Base-by-base conservation (phyloP, 2,888 invertebrate genomes). In the Halocaridina rubra region DNA sequence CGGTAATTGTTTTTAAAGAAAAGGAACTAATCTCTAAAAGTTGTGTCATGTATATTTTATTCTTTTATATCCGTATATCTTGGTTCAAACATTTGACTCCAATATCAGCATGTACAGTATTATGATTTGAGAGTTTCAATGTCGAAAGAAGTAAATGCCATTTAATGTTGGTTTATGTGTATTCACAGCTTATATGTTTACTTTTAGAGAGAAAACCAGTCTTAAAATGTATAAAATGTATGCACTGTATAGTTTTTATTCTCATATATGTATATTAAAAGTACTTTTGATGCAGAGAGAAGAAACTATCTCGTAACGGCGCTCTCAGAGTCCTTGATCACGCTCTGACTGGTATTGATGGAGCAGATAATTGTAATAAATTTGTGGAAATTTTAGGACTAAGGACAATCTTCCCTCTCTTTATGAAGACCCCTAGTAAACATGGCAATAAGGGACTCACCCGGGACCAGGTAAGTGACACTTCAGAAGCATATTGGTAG, bases 281-380 rank as follows among this genome's bases (percentile, higher is more conserved):
- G 3, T n/a, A n/a, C n/a, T 59, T 30, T 27, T 67, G 24, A 27
- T 27, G 22, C 89, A 94, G 97, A 88, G 99, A 99, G 91, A 98
- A 98, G 92, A 99, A 99, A 92, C 94, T 96, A 92, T 97, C 97
- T 0, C 93, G 99, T 13, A 97, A 97, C 91, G 98, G 99, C 61
- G 98, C 98, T 0, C 92, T 99, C 0, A 99, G 98, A 92, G 98
- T 98, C 2, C 92, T 99, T n/a, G 97, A 99, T 91, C 98, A 98
- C 92, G 98, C 99, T 10, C 95, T 99, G 93, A 95, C 96, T 1
- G 98, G 98, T 0, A 94, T 94, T 0, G 97, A 98, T 90, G 99
- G 98, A 0, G 94, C 94, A 88, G 98, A 98, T 89, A 98, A 98
- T 91, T 92, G 93, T 89, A 97, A 96, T 90, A 99, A 99, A 91